Base-by-base conservation (phyloP, 1,140 invertebrate species). In the Bradynema listronoti region DNA sequence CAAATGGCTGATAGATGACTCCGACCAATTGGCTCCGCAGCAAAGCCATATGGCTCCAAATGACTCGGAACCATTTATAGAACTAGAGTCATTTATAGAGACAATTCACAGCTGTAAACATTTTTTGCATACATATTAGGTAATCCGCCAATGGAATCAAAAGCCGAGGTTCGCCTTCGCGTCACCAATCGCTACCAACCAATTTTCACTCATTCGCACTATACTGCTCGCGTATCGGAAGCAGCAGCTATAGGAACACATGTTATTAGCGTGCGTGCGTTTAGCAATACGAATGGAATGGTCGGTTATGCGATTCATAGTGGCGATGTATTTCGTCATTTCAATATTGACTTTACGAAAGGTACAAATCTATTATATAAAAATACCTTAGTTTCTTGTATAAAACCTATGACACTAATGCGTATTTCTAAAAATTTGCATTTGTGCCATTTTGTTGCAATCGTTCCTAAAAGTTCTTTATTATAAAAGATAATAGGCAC, bases 281-380 rank as follows among this genome's bases (percentile, higher is more conserved):
- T 45, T 11, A 69, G 71, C 29, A 73, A 66, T 9, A 58, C 71
- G 4, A 60, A 69, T 47, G 68, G 68, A 19, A 49, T 45, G 19
- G 42, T 70, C 14, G 68, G 58, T 25, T 70, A 73, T 52, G 25
- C 41, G 16, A 61, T 70, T 25, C 4, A 43, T 5, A 41, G 42
- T 6, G 70, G 71, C 1, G 70, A 72, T 33, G 11, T 25, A 6
- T 30, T 29, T 22, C 22, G 34, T 27, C 52, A 68, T 16, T 76
- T 76, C 54, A 33, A 25, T 32, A 66, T 72, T 29, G 67, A 75
- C 42, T 56, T 80, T 76, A 57, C 19, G 24, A 58, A 58, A 61
- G 56, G 56, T 57, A 45, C 27, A 50, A n/a, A 32, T 5, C 47
- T 19, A 6, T 1, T 19, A 50, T 19, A 34, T 50, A 34, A n/a